These are phyloP conservation scores for Panorpa germanica DNA, from an alignment of 2,888 invertebrate species.

Conservation along the genomic window DNA sequence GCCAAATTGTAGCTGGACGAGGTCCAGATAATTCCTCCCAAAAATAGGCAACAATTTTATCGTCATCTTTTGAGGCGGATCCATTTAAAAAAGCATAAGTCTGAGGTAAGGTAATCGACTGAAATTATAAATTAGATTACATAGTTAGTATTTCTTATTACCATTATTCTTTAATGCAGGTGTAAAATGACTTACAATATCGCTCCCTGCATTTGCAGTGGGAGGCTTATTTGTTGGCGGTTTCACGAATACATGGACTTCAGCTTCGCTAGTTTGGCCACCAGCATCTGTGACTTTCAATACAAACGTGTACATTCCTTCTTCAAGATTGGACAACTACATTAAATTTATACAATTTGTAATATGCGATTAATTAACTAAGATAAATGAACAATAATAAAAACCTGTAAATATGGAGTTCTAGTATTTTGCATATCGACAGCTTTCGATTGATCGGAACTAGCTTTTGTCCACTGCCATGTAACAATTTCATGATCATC, in stretches of 20 bases:
- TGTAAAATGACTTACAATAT: constrained; percentile 20
- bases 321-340: constrained; percentile 75
- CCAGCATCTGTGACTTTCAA: constrained; percentile 84
- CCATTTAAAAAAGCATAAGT: constrained; percentile 69
- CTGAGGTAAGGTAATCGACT: constrained; percentile 68
- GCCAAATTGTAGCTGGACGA: constrained; percentile 31
- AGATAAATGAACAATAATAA: background rate
- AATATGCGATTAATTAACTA: constrained; percentile 1
- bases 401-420: constrained; percentile 61
- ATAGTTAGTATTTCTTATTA: constrained; percentile 5
- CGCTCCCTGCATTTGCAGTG: constrained; percentile 42
- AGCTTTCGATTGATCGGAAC: constrained; percentile 71
- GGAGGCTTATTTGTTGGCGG: constrained; percentile 75
- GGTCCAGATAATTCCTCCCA: constrained; percentile 69
- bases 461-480: constrained; percentile 92
- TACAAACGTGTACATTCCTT: constrained; percentile 86
- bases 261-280: constrained; percentile 70
- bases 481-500: constrained; percentile 86
- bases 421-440: constrained; percentile 93
- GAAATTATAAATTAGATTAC: constrained; percentile 15
- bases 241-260: constrained; percentile 85
- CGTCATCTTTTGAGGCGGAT: constrained; percentile 62
- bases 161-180: background rate
- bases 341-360: constrained; percentile 14
- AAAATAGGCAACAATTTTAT: constrained; percentile 58